These are phyloP conservation scores for Sarcophaga variegata DNA, from an alignment of 2,888 invertebrate genomes.

Conservation along the genomic window DNA sequence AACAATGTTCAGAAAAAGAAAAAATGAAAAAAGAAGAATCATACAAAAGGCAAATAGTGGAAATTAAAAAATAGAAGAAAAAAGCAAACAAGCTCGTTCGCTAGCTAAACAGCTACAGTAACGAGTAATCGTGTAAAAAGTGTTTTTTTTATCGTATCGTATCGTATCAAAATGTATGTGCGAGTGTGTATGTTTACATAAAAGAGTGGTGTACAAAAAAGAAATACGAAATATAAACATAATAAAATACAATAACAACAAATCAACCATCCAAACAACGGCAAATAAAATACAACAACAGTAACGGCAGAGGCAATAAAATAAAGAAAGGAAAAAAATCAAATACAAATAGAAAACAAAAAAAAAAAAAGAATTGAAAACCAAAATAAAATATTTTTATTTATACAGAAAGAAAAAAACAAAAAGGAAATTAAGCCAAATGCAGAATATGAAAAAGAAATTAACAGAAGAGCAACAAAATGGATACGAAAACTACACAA, in stretches of 20 bases:
- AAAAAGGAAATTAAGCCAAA: constrained; percentile 64
- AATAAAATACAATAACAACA: constrained; percentile 48
- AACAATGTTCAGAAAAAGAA: constrained; percentile 24
- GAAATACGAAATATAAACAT: constrained; percentile 56
- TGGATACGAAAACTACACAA: constrained; percentile 79
- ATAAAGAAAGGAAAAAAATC: constrained; percentile 40
- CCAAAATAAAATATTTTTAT: too few relatives aligned
- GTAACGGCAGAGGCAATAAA: constrained; percentile 54
- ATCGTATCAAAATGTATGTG: constrained; percentile 8
- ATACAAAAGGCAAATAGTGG: constrained; percentile 56
- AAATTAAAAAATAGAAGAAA: constrained; percentile 56
- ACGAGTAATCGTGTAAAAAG: constrained; percentile 43
- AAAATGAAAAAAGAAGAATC: constrained; percentile 42
- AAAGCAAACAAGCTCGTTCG: constrained; percentile 46
- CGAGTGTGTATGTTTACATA: constrained; percentile 25
- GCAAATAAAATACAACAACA: constrained; percentile 54
- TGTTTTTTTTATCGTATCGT: not conserved
- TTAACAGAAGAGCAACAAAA: constrained; percentile 65
- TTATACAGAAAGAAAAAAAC: constrained; percentile 33
- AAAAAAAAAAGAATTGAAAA: constrained; percentile 68
- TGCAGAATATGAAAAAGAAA: constrained; percentile 68
- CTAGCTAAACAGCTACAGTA: constrained; percentile 37
- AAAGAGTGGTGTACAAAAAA: constrained; percentile 35
- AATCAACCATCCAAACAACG: constrained; percentile 37
- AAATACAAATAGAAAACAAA: constrained; percentile 63